Evolutionary conservation across 2,113 vertebrate species (phyloP).

Genomic region (Tachysurus fulvidraco): DNA sequence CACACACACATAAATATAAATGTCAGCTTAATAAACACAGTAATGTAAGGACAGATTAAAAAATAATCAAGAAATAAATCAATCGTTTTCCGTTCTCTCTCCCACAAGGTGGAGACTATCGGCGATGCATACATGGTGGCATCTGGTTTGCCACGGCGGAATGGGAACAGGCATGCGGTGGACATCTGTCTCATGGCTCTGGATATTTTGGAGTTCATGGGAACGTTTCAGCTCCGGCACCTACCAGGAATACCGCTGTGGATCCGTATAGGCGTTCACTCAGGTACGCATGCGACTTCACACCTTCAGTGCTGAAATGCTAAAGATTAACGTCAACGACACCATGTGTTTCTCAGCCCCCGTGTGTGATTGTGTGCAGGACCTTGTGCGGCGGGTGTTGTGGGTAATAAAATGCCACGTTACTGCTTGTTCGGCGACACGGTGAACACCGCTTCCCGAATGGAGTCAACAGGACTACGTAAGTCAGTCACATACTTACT

Average conservation of each 20-base stretch:
- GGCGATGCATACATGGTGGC: slow-evolving; percentile 98
- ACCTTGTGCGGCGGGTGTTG: slow-evolving; percentile 92
- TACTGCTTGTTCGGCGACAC: slow-evolving; percentile 95
- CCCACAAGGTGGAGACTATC: slow-evolving; percentile 90
- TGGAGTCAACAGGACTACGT: slow-evolving; percentile 96
- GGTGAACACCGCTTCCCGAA: slow-evolving; percentile 92
- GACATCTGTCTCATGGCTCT: slow-evolving; percentile 95
- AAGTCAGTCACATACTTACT: slow-evolving; percentile 63
- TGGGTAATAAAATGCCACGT: slow-evolving; percentile 96
- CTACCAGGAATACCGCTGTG: slow-evolving; percentile 93
- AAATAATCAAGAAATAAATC: not conserved
- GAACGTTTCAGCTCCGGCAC: slow-evolving; percentile 88
- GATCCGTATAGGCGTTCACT: slow-evolving; percentile 98
- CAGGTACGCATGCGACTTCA: slow-evolving; percentile 75
- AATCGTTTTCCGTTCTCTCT: not conserved
- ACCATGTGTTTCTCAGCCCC: not conserved
- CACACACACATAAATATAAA: not conserved
- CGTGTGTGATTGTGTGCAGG: slow-evolving; percentile 67
- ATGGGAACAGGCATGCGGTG: slow-evolving; percentile 89
- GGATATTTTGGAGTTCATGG: slow-evolving; percentile 93
- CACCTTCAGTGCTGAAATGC: not conserved
- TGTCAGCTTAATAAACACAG: not conserved
- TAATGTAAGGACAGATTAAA: not conserved
- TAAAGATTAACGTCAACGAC: no score
- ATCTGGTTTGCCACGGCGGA: slow-evolving; percentile 90